Evolutionary conservation across 2,888 invertebrate species (phyloP).

Genomic region (Drosophila affinis): DNA sequence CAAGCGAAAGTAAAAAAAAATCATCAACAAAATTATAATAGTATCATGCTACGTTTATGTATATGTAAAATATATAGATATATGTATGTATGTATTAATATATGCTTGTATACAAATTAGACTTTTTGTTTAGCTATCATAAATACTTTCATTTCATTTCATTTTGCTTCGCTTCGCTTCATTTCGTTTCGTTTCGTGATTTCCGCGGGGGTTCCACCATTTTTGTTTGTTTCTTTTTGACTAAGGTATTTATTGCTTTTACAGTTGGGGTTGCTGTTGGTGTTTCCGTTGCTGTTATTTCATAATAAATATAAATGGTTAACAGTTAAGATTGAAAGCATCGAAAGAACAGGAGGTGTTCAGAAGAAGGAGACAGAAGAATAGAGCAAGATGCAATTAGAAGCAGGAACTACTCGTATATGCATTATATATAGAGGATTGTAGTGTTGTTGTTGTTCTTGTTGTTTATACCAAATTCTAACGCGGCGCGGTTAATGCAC

Average conservation of each 20-base stretch:
- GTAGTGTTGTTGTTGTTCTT: neutral
- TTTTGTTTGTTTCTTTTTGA: no score
- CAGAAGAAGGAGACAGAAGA: constrained; percentile 57
- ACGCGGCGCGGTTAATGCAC: constrained; percentile 47
- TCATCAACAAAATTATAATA: constrained; percentile 35
- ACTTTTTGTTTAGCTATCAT: constrained; percentile 40
- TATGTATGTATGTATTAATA: constrained; percentile 15
- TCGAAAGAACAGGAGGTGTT: constrained; percentile 63
- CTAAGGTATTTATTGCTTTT: constrained; percentile 11
- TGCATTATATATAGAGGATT: constrained; percentile 37
- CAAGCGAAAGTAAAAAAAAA: constrained; percentile 41
- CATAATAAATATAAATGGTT: constrained; percentile 52
- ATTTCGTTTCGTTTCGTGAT: constrained; percentile 3
- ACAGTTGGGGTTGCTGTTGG: constrained; percentile 17
- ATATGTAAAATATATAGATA: constrained; percentile 60
- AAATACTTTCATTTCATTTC: constrained; percentile 42
- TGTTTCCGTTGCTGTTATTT: constrained; percentile 19
- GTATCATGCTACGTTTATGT: constrained; percentile 35
- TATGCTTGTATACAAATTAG: constrained; percentile 45
- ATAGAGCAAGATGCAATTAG: constrained; percentile 35
- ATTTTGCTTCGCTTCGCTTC: no score
- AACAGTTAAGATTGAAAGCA: constrained; percentile 69
- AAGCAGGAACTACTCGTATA: constrained; percentile 46
- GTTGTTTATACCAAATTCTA: constrained; percentile 42
- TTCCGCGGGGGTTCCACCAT: neutral